Percentiles rank a stretch among this genome's conserved stretches.
These are phyloP conservation scores for Rhinichthys klamathensis DNA, from an alignment of 2,113 vertebrate species.

Conservation along the genomic window DNA sequence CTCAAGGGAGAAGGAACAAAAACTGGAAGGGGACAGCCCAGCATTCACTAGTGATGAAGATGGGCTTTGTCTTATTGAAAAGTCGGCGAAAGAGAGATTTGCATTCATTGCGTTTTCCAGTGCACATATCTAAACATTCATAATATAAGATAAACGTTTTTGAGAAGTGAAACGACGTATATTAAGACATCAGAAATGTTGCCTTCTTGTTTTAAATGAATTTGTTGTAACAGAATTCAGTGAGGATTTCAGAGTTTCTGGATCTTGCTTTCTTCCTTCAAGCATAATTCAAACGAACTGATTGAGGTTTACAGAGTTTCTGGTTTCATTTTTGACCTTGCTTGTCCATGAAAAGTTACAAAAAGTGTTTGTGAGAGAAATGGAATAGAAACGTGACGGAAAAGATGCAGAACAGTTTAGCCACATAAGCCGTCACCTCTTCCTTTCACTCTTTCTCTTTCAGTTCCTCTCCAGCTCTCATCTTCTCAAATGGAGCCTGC, in stretches of 20 bases:
- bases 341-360: too few relatives aligned
- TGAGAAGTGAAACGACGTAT: background rate
- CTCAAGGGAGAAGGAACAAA: conserved; percentile 64
- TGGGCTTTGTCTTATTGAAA: background rate
- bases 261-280: too few relatives aligned
- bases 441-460: background rate
- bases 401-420: background rate
- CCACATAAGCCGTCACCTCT: background rate
- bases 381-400: background rate
- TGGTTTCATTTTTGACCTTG: background rate
- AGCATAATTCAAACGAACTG: background rate
- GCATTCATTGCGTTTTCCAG: background rate
- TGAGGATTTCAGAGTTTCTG: too few relatives aligned
- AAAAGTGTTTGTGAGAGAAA: background rate
- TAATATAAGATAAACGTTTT: background rate
- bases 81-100: background rate
- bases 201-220: too few relatives aligned
- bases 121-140: background rate
- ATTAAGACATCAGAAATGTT: background rate
- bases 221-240: too few relatives aligned
- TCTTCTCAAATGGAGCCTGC: conserved; percentile 62
- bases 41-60: conserved; percentile 7
- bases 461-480: background rate
- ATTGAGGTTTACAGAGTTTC: background rate
- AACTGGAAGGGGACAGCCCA: conserved; percentile 59